A percentile compares a stretch with the other conserved stretches of the same genome.
Evolutionary conservation across 2,113 vertebrate genomes (phyloP).

Genomic region (Microcebus murinus): DNA sequence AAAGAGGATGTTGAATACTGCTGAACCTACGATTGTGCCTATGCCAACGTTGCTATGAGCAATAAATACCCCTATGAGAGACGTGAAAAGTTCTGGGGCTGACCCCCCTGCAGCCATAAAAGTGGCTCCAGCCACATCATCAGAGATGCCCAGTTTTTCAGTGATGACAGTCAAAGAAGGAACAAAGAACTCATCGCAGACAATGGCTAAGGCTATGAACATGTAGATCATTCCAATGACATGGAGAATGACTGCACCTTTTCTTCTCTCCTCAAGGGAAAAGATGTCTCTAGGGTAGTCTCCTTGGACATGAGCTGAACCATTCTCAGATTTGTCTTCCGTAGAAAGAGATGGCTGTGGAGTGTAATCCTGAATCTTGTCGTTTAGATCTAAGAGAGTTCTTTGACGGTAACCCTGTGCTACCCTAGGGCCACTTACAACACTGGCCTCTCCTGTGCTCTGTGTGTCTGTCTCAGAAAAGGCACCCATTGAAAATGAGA

Average conservation of each 20-base stretch:
- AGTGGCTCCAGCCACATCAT: conserved; percentile 98
- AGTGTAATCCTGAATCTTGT: conserved; percentile 84
- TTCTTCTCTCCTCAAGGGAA: conserved; percentile 89
- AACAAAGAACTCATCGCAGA: conserved; percentile 99
- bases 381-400: conserved; percentile 93
- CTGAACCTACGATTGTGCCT: conserved; percentile 98
- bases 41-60: conserved; percentile 99
- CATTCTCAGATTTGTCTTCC: conserved; percentile 85
- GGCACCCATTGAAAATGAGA: conserved; percentile 93
- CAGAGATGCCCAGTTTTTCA: conserved; percentile 95
- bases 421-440: conserved; percentile 78
- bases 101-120: conserved; percentile 99
- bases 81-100: conserved; percentile 98
- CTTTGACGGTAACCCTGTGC: conserved; percentile 85
- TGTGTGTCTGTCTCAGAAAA: conserved; percentile 89
- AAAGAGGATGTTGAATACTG: conserved; percentile 98
- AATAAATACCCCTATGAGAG: conserved; percentile 98
- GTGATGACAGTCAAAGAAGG: conserved; percentile 98
- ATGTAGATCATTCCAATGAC: conserved; percentile 99
- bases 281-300: conserved; percentile 95
- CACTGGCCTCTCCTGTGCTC: conserved; percentile 76
- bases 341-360: conserved; percentile 78
- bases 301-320: conserved; percentile 85
- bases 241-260: conserved; percentile 94
- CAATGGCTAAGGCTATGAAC: conserved; percentile 98